These are phyloP conservation scores for Sakesphorus luctuosus DNA, from an alignment of 2,113 vertebrate species.

Conservation along the genomic window DNA sequence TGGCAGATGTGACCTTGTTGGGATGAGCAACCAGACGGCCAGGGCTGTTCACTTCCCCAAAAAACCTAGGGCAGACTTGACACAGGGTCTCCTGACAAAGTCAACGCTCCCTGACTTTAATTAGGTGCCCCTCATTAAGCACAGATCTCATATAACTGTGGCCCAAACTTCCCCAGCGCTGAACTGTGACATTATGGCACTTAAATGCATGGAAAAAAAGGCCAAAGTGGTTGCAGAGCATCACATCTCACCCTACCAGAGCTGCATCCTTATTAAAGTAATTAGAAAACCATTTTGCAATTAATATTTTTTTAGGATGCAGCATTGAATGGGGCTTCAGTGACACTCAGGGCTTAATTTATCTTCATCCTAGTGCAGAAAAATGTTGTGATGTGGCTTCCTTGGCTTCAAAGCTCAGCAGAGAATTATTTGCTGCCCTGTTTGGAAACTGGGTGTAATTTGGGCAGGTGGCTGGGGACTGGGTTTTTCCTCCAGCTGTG, in stretches of 20 bases:
- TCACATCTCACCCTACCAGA: background rate
- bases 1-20: background rate
- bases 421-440: background rate
- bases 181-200: background rate
- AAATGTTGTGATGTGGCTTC: background rate
- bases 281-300: background rate
- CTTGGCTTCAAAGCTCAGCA: background rate
- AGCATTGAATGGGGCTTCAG: background rate
- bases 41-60: background rate
- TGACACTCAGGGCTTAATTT: background rate
- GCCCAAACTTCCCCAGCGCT: background rate
- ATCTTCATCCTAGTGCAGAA: background rate
- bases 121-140: conserved; percentile 31
- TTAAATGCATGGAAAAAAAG: background rate
- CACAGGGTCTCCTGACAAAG: background rate
- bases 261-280: background rate
- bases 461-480: background rate
- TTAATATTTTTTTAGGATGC: background rate
- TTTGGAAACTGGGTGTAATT: background rate
- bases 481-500: background rate
- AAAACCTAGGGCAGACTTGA: background rate
- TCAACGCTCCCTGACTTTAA: background rate
- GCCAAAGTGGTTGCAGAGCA: background rate
- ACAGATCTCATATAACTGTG: background rate
- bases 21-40: background rate